Conservation (phyloP, 1,140 invertebrate genomes). For the Halesus radiatus region DNA sequence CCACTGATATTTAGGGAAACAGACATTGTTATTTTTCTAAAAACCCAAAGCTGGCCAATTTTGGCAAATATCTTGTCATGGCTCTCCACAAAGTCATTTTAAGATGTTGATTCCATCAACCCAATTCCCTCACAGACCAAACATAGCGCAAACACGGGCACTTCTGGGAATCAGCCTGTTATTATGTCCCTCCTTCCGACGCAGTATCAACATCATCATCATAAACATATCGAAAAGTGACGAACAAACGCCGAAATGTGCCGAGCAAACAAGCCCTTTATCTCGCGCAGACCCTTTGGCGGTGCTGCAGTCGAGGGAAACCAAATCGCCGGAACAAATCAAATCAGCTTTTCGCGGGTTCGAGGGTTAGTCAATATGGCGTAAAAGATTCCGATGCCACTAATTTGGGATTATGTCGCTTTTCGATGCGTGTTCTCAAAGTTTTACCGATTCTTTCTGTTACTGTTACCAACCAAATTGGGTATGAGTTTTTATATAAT, state of each 20-base stretch:
- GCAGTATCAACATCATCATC: neutral
- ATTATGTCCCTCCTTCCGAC: conserved; percentile 33
- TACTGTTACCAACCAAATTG: no score
- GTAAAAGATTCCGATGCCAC: conserved; percentile 6
- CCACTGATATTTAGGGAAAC: no score
- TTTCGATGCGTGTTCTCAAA: neutral
- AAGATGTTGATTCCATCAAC: no score
- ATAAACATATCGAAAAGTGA: conserved; percentile 11
- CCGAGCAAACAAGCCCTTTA: conserved; percentile 31
- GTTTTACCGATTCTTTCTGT: neutral
- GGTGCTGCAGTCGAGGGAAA: neutral
- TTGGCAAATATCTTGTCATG: no score
- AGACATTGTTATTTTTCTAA: no score
- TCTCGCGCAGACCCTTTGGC: neutral
- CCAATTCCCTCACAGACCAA: neutral
- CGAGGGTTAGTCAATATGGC: conserved; percentile 29
- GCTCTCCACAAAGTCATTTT: no score
- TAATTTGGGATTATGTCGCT: conserved; percentile 4
- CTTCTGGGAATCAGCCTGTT: conserved; percentile 27
- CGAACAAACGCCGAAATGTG: conserved; percentile 21
- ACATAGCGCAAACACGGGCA: neutral
- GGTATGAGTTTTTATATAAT: no score
- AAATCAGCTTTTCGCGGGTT: conserved; percentile 38
- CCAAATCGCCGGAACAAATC: conserved; percentile 39
- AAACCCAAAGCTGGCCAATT: no score